Conservation (phyloP, 2,113 vertebrate species). For the Cyanoderma ruficeps region DNA sequence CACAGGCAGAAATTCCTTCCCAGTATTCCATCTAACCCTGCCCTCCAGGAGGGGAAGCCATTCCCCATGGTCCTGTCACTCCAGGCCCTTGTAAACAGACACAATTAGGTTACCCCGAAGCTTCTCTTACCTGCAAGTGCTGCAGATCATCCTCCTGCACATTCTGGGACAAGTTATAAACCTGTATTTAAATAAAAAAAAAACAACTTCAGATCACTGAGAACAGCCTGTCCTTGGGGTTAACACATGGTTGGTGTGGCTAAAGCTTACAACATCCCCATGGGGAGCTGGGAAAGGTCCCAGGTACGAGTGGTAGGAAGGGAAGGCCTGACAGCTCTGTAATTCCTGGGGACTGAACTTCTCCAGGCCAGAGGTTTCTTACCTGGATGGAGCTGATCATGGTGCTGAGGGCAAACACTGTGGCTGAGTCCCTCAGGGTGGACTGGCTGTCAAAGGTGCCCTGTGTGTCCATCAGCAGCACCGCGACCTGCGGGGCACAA, state of each 20-base stretch:
- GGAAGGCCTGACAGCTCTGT: not conserved
- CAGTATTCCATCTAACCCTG: not conserved
- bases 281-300: not conserved
- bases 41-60: not conserved
- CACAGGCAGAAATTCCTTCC: not conserved
- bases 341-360: not conserved
- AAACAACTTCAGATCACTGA: not conserved
- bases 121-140: constrained; percentile 83
- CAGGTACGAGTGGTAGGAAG: not conserved
- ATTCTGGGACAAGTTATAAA: constrained; percentile 92
- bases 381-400: constrained; percentile 99
- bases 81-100: not conserved
- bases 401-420: constrained; percentile 96
- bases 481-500: constrained; percentile 81
- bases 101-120: accelerated
- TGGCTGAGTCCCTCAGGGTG: constrained; percentile 94
- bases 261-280: not conserved
- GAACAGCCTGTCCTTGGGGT: not conserved
- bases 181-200: constrained; percentile 70
- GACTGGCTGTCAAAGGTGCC: constrained; percentile 98
- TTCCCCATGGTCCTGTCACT: not conserved
- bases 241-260: accelerated
- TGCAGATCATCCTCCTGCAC: constrained; percentile 92
- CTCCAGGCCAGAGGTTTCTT: not conserved
- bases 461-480: constrained; percentile 96